Evolutionary conservation across 2,113 vertebrate genomes (phyloP).

Genomic region (Oryzias curvinotus): DNA sequence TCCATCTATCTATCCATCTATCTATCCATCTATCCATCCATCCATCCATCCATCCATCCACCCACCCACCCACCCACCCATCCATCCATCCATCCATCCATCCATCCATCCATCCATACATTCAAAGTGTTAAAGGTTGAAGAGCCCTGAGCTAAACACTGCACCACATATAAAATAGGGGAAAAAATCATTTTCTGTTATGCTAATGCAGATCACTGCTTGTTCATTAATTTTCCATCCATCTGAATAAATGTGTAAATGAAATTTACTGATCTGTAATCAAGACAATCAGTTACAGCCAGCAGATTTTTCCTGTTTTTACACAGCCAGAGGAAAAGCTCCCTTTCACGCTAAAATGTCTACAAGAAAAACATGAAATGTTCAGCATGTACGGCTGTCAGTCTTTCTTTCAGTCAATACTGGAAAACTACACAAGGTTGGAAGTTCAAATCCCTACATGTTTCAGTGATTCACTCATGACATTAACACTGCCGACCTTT

Average conservation of each 20-base stretch:
- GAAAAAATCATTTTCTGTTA: background rate
- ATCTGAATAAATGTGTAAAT: background rate
- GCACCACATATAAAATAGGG: too few relatives aligned
- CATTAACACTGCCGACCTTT: slow-evolving; percentile 22
- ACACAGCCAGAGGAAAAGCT: background rate
- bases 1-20: too few relatives aligned
- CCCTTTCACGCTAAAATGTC: background rate
- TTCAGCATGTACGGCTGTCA: background rate
- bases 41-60: too few relatives aligned
- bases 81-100: too few relatives aligned
- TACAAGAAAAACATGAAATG: background rate
- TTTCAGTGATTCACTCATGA: slow-evolving; percentile 20
- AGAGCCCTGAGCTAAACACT: too few relatives aligned
- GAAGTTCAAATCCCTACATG: slow-evolving; percentile 25
- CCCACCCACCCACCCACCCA: too few relatives aligned
- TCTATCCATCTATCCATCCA: too few relatives aligned
- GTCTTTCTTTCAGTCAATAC: background rate
- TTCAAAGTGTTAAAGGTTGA: too few relatives aligned
- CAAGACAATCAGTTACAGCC: background rate
- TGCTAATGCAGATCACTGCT: background rate
- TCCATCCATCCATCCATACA: too few relatives aligned
- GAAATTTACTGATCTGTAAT: background rate
- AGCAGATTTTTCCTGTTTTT: background rate
- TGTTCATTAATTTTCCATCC: background rate
- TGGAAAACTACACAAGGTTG: slow-evolving; percentile 11